Percentiles rank a stretch among this genome's conserved stretches.
These are phyloP conservation scores for Lasioglossum figueresi DNA, from an alignment of 2,888 invertebrate species.

Conservation along the genomic window DNA sequence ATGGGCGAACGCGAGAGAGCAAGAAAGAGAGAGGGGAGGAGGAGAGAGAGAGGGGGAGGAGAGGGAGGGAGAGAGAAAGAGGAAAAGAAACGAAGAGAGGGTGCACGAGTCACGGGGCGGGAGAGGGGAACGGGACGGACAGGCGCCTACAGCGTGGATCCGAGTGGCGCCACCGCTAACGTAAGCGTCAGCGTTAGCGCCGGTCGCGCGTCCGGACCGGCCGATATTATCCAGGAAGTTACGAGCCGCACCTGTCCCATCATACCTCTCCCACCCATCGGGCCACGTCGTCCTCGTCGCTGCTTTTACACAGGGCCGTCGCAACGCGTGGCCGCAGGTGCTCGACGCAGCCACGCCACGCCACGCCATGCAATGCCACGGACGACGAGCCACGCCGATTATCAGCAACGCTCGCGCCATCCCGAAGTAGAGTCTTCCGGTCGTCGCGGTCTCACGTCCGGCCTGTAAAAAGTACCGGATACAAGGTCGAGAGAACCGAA, in stretches of 20 bases:
- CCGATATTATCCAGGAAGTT: constrained; percentile 78
- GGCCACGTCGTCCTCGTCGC: constrained; percentile 50
- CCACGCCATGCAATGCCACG: not conserved
- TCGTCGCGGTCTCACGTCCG: constrained; percentile 38
- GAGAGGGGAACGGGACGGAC: constrained; percentile 58
- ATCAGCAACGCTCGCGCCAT: not conserved
- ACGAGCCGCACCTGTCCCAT: constrained; percentile 76
- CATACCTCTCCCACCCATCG: constrained; percentile 64
- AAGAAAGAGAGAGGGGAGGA: constrained; percentile 9
- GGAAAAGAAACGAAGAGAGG: not conserved
- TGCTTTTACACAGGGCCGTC: constrained; percentile 65
- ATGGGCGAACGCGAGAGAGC: constrained; percentile 22
- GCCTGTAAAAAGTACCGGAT: constrained; percentile 31
- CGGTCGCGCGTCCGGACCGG: constrained; percentile 69
- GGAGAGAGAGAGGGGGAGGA: not conserved
- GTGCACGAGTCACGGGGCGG: not conserved
- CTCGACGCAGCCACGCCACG: constrained; percentile 1
- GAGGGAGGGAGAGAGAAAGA: not conserved
- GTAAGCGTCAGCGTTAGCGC: constrained; percentile 71
- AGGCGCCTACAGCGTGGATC: constrained; percentile 68
- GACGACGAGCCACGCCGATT: constrained; percentile 1
- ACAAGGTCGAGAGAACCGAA: constrained; percentile 22
- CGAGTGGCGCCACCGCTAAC: constrained; percentile 75
- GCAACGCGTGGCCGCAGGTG: constrained; percentile 55
- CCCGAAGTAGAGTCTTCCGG: constrained; percentile 60